A percentile compares a stretch with the other conserved stretches of the same genome.
Evolutionary conservation across 2,113 vertebrate species (phyloP).

Genomic region (Carassius auratus): DNA sequence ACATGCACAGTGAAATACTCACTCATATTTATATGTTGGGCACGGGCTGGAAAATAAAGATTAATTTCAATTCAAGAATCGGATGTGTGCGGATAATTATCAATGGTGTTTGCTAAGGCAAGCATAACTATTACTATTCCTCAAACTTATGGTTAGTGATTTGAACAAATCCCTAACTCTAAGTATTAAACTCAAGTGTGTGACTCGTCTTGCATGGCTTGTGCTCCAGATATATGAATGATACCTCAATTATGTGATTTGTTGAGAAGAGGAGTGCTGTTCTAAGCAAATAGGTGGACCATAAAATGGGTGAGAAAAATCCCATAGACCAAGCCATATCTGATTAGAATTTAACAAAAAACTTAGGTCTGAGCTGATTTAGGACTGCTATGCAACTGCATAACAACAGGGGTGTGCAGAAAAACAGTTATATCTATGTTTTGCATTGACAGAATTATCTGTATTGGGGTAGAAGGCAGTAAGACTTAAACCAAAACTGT

Average conservation of each 20-base stretch:
- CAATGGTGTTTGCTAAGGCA: neutral
- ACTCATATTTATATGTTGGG: neutral
- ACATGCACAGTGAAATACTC: slow-evolving; percentile 24
- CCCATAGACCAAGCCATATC: neutral
- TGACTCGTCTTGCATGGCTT: neutral
- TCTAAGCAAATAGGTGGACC: neutral
- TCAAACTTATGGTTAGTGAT: neutral
- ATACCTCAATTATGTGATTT: slow-evolving; percentile 17
- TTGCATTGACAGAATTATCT: neutral
- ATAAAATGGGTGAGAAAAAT: neutral
- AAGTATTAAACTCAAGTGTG: neutral
- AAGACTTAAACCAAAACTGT: neutral
- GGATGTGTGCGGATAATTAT: neutral
- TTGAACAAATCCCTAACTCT: slow-evolving; percentile 4
- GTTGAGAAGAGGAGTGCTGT: neutral
- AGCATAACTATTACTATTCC: neutral
- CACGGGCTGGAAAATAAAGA: slow-evolving; percentile 10
- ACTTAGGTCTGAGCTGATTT: neutral
- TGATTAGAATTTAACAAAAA: neutral
- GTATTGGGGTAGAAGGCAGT: neutral
- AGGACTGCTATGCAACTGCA: neutral
- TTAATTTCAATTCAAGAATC: neutral
- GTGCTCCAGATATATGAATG: slow-evolving; percentile 4
- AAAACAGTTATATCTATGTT: neutral
- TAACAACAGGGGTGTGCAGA: neutral